Evolutionary conservation across 2,113 vertebrate species (phyloP).

Genomic region (Callaeas wilsoni): DNA sequence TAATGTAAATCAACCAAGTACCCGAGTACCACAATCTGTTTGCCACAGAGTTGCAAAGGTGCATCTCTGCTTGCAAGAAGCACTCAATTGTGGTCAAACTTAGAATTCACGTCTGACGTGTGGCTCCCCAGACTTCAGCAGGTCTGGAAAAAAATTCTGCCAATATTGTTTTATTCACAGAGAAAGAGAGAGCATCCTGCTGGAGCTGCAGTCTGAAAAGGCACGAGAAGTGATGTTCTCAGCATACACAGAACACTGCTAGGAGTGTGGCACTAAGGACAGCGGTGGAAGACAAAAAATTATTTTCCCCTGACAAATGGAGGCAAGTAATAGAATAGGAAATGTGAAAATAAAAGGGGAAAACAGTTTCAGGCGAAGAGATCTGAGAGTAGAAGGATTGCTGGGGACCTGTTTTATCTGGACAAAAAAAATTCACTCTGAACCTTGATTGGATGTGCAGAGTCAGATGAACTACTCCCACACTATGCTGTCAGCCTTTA

Average conservation of each 20-base stretch:
- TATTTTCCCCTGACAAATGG: not conserved
- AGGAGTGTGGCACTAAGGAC: not conserved
- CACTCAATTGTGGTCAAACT: not conserved
- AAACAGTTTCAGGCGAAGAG: not conserved
- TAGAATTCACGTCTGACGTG: not conserved
- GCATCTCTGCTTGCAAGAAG: not conserved
- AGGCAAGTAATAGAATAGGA: not conserved
- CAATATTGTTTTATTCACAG: not conserved
- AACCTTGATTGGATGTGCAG: not conserved
- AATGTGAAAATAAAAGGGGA: not conserved
- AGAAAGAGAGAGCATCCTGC: not conserved
- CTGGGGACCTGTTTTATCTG: not conserved
- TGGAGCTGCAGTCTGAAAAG: not conserved
- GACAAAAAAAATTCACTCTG: not conserved
- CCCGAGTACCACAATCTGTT: not conserved
- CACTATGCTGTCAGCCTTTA: not conserved
- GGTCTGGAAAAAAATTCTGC: not conserved
- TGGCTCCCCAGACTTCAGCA: not conserved
- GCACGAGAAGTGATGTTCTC: not conserved
- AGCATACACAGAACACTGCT: accelerated
- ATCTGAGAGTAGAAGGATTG: not conserved
- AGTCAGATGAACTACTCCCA: not conserved
- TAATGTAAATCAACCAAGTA: not conserved
- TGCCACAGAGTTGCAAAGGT: not conserved
- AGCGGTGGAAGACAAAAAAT: not conserved